Base-by-base conservation (phyloP, 2,888 invertebrate genomes). In the Chalcosyrphus nemorum region DNA sequence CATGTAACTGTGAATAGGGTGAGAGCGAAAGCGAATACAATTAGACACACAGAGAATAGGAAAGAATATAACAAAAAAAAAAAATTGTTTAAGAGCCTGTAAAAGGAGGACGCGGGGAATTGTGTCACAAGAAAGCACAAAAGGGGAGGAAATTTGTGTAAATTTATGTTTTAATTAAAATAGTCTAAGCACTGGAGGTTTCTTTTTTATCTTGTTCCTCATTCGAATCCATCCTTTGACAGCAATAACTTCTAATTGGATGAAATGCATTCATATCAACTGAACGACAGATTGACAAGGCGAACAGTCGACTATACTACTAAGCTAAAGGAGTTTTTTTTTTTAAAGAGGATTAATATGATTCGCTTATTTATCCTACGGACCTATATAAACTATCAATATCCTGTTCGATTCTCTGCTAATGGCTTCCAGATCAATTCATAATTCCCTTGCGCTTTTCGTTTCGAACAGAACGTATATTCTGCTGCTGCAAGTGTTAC, bases 1-100 rank as follows among this genome's bases (percentile, higher is more conserved):
- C 88, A 89, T 88, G 84, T 87, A 89, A 87, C 91, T 91, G 86
- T 32, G 86, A 88, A 75, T 82, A 87, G 85, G 88, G 88, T n/a
- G 61, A 86, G 78, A 87, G 82, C 86, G 77, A n/a, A n/a, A 87
- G 66, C 59, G 54, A 77, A 29, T 21, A 21, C 2, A 77, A 59
- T 81, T 24, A 21, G 45, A 52, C 32, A 27, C 24, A 57, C 6
- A 27, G 4, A 65, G 24, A 29, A 41, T 27, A n/a, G 29, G 47
- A 15, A 45, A 54, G 6, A 9, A 19, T 17, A 59, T 38, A 56
- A 32, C 7, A 45, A 54, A 32, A 32, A 32, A 32, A 9, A 32
- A 24, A 24, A 54, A 68, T n/a, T 17, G 45, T 41, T 72, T 27
- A 52, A 29, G 43, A 54, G 43, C 43, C n/a, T 59, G 13, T 27